Conservation (phyloP, 2,797 vertebrate genomes). For the Mustela erminea region DNA sequence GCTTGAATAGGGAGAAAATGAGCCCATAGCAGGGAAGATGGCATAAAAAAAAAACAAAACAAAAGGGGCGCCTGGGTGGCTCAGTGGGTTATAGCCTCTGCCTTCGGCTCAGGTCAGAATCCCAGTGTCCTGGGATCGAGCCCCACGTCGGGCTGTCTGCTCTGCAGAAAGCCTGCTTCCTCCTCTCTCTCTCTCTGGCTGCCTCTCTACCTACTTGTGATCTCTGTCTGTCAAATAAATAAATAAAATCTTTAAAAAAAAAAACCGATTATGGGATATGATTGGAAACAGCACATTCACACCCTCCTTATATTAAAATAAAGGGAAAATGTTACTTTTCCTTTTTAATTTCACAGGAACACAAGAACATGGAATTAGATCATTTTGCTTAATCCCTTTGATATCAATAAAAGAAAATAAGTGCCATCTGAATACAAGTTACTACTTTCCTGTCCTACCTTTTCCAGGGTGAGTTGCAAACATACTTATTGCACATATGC, state of each 20-base stretch:
- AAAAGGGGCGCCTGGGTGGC: not conserved
- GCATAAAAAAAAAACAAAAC: not conserved
- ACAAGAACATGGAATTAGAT: constrained; percentile 5
- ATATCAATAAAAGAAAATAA: constrained; percentile 55
- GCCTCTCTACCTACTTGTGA: no score
- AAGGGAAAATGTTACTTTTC: not conserved
- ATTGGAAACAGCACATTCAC: not conserved
- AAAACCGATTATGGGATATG: not conserved
- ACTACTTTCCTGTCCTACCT: constrained; percentile 26
- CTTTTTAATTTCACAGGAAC: constrained; percentile 44
- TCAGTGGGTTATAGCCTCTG: no score
- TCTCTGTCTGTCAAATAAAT: no score
- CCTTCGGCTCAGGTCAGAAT: no score
- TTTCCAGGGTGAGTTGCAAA: constrained; percentile 37
- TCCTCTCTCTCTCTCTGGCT: no score
- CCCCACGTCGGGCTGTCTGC: no score
- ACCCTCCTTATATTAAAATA: not conserved
- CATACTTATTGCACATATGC: not conserved
- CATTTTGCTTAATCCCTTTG: constrained; percentile 58
- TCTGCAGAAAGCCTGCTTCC: no score
- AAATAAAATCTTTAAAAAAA: no score
- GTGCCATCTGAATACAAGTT: not conserved
- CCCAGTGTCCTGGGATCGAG: no score
- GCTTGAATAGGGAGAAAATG: not conserved
- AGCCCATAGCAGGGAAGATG: not conserved